phyloP scores from a whole-genome alignment of 1,140 invertebrate species.

The Leptinotarsa texana region DNA sequence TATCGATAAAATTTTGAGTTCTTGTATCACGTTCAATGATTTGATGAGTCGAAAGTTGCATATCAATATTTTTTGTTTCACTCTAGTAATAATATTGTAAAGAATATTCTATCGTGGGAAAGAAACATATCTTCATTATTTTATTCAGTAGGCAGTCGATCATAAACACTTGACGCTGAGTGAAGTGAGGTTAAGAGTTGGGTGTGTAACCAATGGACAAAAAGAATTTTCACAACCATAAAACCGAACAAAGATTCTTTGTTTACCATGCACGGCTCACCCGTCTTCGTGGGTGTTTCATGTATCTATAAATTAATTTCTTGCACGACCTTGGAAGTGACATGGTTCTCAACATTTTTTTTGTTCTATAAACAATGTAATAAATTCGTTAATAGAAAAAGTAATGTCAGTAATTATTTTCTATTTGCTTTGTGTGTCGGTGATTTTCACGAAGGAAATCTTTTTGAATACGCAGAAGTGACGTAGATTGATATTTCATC shows the following conservation, averaged over 20 bases:
- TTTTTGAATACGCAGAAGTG: neutral
- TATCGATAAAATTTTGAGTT: too few relatives aligned
- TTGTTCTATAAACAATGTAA: neutral
- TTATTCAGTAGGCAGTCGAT: neutral
- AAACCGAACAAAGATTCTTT: neutral
- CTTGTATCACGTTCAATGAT: too few relatives aligned
- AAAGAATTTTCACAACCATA: neutral
- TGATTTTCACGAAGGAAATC: neutral
- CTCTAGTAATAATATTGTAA: too few relatives aligned
- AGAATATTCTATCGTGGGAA: too few relatives aligned
- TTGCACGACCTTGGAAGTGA: neutral
- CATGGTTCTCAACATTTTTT: neutral
- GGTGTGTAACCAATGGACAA: slow-evolving; percentile 1
- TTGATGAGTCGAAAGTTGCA: too few relatives aligned
- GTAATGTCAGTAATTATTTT: neutral
- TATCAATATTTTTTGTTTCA: too few relatives aligned
- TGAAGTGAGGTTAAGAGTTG: neutral
- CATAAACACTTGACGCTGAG: neutral
- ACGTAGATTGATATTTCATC: neutral
- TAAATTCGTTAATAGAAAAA: neutral
- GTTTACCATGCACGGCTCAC: neutral
- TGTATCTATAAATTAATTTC: slow-evolving; percentile 1
- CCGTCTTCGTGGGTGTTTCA: neutral
- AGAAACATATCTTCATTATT: neutral
- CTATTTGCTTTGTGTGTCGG: neutral